A percentile compares a stretch with the other conserved stretches of the same genome.
Evolutionary conservation across 2,888 invertebrate genomes (phyloP).

Genomic region (Cephus nigrinus): DNA sequence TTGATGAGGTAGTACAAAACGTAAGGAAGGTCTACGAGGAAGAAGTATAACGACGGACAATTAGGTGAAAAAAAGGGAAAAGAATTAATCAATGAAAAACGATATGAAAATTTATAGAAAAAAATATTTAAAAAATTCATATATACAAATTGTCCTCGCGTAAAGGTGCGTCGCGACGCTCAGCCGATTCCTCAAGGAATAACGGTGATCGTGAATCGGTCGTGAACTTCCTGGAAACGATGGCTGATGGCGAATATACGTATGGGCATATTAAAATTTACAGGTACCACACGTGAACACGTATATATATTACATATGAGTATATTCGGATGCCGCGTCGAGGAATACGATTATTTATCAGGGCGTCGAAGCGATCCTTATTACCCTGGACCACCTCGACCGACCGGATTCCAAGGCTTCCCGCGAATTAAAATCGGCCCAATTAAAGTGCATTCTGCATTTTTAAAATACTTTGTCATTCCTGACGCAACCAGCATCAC

Average conservation of each 20-base stretch:
- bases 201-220: constrained; percentile 25
- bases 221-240: constrained; percentile 26
- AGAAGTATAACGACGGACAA: not conserved
- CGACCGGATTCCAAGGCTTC: constrained; percentile 21
- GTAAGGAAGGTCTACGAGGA: not conserved
- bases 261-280: constrained; percentile 27
- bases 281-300: constrained; percentile 4
- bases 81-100: not conserved
- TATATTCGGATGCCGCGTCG: not conserved
- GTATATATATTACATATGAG: not conserved
- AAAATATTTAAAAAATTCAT: too few relatives aligned
- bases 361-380: constrained; percentile 28
- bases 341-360: constrained; percentile 26
- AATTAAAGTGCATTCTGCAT: not conserved
- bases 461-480: not conserved
- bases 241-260: constrained; percentile 12
- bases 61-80: constrained; percentile 5
- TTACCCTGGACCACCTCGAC: constrained; percentile 15
- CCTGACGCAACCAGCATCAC: not conserved
- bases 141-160: not conserved
- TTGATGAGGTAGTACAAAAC: not conserved
- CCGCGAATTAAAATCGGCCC: constrained; percentile 3
- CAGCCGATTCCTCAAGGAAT: not conserved
- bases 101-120: not conserved
- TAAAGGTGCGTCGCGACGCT: not conserved